Conservation (phyloP, 2,888 invertebrate species). For the Callosobruchus maculatus region DNA sequence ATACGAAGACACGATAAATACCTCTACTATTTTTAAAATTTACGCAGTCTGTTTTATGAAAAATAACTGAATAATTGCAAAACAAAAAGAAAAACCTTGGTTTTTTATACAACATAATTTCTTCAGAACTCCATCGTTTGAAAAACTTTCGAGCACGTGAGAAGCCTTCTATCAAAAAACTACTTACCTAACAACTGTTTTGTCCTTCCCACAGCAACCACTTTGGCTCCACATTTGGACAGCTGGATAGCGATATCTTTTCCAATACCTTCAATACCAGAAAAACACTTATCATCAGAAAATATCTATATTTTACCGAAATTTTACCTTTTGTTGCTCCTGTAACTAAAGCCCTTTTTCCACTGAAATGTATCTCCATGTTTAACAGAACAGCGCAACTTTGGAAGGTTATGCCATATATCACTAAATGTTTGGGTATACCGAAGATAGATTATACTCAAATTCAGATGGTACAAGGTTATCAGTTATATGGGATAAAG, state of each 20-base stretch:
- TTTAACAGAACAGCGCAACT: not conserved
- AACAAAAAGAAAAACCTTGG: no score
- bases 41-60: no score
- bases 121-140: no score
- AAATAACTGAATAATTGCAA: no score
- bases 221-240: constrained; percentile 65
- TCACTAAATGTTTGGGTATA: not conserved
- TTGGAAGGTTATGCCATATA: not conserved
- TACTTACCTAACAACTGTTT: constrained; percentile 55
- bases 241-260: constrained; percentile 68
- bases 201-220: constrained; percentile 72
- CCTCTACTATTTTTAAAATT: no score
- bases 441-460: not conserved
- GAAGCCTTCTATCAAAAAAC: no score
- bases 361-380: constrained; percentile 1
- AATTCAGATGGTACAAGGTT: not conserved
- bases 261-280: constrained; percentile 50
- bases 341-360: constrained; percentile 5
- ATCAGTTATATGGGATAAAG: not conserved
- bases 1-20: no score
- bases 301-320: not conserved
- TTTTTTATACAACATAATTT: no score
- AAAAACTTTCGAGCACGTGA: no score
- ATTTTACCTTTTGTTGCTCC: constrained; percentile 4
- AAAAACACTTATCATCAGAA: not conserved